phyloP scores from a whole-genome alignment of 1,140 invertebrate genomes.

The Harlomillsia oculata region DNA sequence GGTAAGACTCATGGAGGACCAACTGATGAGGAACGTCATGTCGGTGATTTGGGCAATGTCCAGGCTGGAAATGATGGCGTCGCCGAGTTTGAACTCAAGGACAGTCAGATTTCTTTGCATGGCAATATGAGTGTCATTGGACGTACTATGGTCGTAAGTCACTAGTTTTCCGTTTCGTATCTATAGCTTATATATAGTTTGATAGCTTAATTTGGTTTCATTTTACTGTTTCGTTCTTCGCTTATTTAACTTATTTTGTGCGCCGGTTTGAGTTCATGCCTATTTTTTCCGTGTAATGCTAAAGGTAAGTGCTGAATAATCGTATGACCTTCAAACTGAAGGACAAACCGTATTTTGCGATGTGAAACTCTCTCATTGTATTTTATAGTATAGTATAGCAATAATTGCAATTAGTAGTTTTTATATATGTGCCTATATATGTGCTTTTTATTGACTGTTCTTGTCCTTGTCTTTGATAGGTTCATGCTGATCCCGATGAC shows the following conservation, averaged over 20 bases:
- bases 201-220: constrained; percentile 18
- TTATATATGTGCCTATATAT: too few relatives aligned
- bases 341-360: too few relatives aligned
- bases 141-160: constrained; percentile 69
- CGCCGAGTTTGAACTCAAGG: constrained; percentile 66
- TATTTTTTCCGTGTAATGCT: constrained; percentile 1
- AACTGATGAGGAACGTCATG: constrained; percentile 59
- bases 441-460: neutral
- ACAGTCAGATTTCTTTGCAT: constrained; percentile 59
- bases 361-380: too few relatives aligned
- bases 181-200: too few relatives aligned
- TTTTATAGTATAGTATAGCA: too few relatives aligned
- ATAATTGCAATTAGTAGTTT: too few relatives aligned
- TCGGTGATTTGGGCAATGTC: constrained; percentile 85
- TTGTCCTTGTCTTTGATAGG: constrained; percentile 41
- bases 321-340: too few relatives aligned
- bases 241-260: constrained; percentile 9
- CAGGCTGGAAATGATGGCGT: constrained; percentile 58
- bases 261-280: neutral
- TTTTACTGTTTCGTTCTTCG: constrained; percentile 18
- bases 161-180: too few relatives aligned
- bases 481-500: constrained; percentile 91
- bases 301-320: neutral
- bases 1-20: constrained; percentile 79
- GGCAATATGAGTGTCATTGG: constrained; percentile 75